Conservation (phyloP, 2,888 invertebrate species). For the Eilema caniola region DNA sequence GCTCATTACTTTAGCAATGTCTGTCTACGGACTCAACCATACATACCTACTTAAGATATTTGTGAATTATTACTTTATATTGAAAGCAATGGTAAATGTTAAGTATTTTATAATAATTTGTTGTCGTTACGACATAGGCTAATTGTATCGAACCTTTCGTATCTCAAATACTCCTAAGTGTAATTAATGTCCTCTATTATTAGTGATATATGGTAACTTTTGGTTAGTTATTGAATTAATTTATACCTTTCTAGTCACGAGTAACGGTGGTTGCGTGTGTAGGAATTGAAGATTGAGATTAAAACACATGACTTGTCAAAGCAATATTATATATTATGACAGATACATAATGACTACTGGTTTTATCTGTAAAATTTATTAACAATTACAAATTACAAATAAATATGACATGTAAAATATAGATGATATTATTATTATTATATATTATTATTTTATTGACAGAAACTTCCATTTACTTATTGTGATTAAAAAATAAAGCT, state of each 20-base stretch:
- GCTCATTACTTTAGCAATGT: conserved; percentile 39
- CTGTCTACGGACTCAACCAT: conserved; percentile 27
- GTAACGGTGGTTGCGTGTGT: conserved; percentile 74
- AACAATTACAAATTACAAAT: too few relatives aligned
- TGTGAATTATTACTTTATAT: conserved; percentile 47
- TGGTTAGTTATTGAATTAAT: conserved; percentile 70
- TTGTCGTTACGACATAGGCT: conserved; percentile 61
- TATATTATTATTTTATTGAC: too few relatives aligned
- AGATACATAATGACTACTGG: neutral
- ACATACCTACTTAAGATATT: conserved; percentile 24
- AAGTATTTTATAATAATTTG: conserved; percentile 52
- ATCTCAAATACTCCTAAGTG: conserved; percentile 55
- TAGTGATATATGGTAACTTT: conserved; percentile 70
- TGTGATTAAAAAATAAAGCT: neutral
- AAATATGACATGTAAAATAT: too few relatives aligned
- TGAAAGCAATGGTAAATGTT: conserved; percentile 53
- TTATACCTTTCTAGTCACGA: conserved; percentile 83
- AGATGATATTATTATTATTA: too few relatives aligned
- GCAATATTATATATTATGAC: neutral
- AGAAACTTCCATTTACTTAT: too few relatives aligned
- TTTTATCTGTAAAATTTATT: too few relatives aligned
- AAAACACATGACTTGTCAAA: neutral
- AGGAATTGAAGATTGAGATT: conserved; percentile 57
- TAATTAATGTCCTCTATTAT: conserved; percentile 71
- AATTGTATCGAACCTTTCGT: conserved; percentile 63